Percentiles rank a stretch among this genome's conserved stretches.
Evolutionary conservation across 2,797 vertebrate genomes (phyloP).

Genomic region (Enteromius afrohamiltoni): DNA sequence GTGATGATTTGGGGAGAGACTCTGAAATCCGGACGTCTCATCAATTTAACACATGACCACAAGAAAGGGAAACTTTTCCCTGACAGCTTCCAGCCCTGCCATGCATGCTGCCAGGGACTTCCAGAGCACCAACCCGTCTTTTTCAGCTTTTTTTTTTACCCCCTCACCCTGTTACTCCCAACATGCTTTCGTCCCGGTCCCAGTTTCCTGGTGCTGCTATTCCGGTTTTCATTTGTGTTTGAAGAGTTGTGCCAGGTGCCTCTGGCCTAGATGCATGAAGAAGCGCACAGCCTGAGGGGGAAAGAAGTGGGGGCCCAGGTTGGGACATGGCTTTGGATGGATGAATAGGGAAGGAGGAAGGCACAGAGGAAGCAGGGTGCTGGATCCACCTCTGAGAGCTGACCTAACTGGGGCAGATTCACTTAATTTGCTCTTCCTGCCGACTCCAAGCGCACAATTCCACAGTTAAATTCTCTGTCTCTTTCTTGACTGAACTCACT

Average conservation of each 20-base stretch:
- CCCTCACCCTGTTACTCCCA: neutral
- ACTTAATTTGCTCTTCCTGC: constrained; percentile 57
- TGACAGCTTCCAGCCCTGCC: constrained; percentile 56
- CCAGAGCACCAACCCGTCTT: constrained; percentile 68
- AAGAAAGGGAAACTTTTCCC: constrained; percentile 35
- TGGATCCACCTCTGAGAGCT: constrained; percentile 73
- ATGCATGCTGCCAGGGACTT: constrained; percentile 56
- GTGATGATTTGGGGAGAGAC: constrained; percentile 13
- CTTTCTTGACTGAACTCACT: constrained; percentile 8
- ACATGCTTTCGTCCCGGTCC: constrained; percentile 66
- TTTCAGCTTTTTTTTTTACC: constrained; percentile 63
- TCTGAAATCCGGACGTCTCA: constrained; percentile 19
- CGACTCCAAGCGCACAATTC: constrained; percentile 19
- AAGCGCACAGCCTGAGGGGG: constrained; percentile 24
- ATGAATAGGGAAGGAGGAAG: constrained; percentile 33
- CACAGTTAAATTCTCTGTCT: constrained; percentile 15
- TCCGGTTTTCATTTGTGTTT: constrained; percentile 68
- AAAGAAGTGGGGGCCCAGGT: constrained; percentile 21
- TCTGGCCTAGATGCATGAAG: constrained; percentile 67
- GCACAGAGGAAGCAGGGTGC: constrained; percentile 64
- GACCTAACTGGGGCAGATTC: constrained; percentile 65
- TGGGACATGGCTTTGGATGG: constrained; percentile 34
- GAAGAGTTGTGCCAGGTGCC: constrained; percentile 72
- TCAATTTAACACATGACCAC: constrained; percentile 30
- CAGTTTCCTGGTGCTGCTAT: constrained; percentile 65